A percentile compares a stretch with the other conserved stretches of the same genome.
phyloP scores from a whole-genome alignment of 1,140 invertebrate genomes.

The Papilio aristodemus region DNA sequence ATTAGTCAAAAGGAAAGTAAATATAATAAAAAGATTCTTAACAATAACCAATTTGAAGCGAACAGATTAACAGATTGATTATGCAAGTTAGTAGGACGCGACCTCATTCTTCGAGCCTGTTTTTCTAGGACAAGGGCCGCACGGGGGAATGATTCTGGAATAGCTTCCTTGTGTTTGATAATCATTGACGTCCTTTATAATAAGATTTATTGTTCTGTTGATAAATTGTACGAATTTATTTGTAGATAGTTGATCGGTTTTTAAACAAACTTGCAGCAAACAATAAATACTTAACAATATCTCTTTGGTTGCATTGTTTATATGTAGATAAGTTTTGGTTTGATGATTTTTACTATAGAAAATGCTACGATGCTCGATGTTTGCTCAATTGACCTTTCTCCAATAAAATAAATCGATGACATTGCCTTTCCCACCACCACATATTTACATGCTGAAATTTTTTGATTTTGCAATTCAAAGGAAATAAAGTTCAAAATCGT shows the following conservation, averaged over 20 bases:
- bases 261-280: no score
- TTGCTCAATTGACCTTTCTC: neutral
- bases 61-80: conserved; percentile 2
- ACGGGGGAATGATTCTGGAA: neutral
- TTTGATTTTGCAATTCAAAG: neutral
- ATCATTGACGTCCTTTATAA: neutral
- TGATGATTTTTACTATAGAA: no score
- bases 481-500: neutral
- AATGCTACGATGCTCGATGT: no score
- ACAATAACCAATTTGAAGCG: neutral
- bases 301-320: no score
- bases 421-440: neutral
- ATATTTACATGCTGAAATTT: neutral
- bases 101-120: neutral
- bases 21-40: neutral
- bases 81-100: neutral
- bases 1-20: neutral
- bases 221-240: neutral
- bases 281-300: no score
- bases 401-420: neutral
- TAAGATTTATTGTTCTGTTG: conserved; percentile 11
- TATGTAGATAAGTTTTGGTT: no score
- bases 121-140: conserved; percentile 10
- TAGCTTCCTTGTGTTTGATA: conserved; percentile 3
- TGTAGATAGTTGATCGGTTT: no score